Evolutionary conservation across 2,888 invertebrate genomes (phyloP).

Genomic region (Drosophila anomalipes): DNA sequence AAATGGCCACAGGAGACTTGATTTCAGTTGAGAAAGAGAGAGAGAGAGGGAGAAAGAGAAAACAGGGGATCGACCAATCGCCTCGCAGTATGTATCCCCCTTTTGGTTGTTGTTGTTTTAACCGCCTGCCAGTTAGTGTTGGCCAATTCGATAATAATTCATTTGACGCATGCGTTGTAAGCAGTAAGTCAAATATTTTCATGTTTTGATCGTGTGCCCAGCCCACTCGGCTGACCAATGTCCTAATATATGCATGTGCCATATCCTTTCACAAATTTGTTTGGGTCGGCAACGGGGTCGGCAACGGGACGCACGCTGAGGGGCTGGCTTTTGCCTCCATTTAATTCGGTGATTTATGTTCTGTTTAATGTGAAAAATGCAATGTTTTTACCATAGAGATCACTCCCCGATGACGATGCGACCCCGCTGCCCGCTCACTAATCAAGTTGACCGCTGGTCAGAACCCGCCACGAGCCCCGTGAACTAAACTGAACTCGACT

Average conservation of each 20-base stretch:
- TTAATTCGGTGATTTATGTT: conserved; percentile 83
- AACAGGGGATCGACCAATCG: conserved; percentile 32
- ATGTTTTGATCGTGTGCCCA: conserved; percentile 83
- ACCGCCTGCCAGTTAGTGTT: conserved; percentile 6
- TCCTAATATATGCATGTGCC: conserved; percentile 29
- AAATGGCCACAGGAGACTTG: conserved; percentile 36
- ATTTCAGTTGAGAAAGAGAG: neutral
- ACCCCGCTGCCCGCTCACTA: conserved; percentile 71
- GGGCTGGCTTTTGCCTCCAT: conserved; percentile 63
- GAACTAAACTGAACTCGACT: conserved; percentile 10
- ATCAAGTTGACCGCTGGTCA: conserved; percentile 83
- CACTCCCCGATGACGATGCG: conserved; percentile 77
- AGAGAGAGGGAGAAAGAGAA: neutral
- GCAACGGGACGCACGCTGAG: conserved; percentile 21
- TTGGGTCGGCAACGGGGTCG: conserved; percentile 39
- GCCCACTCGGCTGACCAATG: conserved; percentile 63
- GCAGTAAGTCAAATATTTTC: conserved; percentile 82
- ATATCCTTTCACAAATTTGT: conserved; percentile 58
- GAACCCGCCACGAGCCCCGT: conserved; percentile 22
- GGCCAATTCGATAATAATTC: conserved; percentile 74
- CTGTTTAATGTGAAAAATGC: conserved; percentile 83
- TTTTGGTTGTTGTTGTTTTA: neutral
- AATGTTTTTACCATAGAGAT: conserved; percentile 83
- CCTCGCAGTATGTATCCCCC: neutral
- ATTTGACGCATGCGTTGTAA: conserved; percentile 65